Evolutionary conservation across 2,797 vertebrate genomes (phyloP), one percentile per base, ranked within the genome.

Genomic region (Lerista edwardsae): DNA sequence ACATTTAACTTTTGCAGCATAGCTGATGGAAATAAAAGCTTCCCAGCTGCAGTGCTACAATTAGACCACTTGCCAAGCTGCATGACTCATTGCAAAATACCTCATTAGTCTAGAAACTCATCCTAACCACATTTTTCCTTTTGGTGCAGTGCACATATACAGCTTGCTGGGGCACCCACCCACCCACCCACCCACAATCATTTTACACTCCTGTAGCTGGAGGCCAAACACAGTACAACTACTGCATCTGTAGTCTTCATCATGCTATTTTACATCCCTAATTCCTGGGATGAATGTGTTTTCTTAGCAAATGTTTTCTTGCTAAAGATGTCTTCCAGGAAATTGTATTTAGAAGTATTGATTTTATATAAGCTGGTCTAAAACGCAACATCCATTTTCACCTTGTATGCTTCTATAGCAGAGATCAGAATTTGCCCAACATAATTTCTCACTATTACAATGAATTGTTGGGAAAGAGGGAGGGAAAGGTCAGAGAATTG

Each of bases 281-380:
- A 67, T 7, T 55, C 78, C 36, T 55, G 25, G 41, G 1, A 67
- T 6, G 65, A 67, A 41, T 47, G 78, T 82, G 27, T 84, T 90
- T 83, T 73, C 47, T 51, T 51, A 51, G 76, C 10, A 64, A 17
- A 69, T n/a, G 55, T 31, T 21, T 51, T 80, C 80, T 82, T 84
- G 36, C 75, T 85, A 74, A 76, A 29, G 71, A 69, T 79, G 0
- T 27, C 76, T 6, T 36, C 64, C 0, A 51, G 57, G 25, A 84
- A 88, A 72, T 82, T 75, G 29, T 84, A 92, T 89, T 64, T 44
- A 62, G 27, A n/a, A 44, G 17, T 78, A 78, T 81, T 41, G 44
- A 47, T 80, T 55, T 41, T 25, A 6, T 34, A 36, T 34, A 36
- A 55, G 31, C 3, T 9, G 21, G 10, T 36, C 11, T 34, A 47